Evolutionary conservation across 2,888 invertebrate species (phyloP), one percentile per base, ranked within the genome.

Genomic region (Scotopteryx bipunctaria): DNA sequence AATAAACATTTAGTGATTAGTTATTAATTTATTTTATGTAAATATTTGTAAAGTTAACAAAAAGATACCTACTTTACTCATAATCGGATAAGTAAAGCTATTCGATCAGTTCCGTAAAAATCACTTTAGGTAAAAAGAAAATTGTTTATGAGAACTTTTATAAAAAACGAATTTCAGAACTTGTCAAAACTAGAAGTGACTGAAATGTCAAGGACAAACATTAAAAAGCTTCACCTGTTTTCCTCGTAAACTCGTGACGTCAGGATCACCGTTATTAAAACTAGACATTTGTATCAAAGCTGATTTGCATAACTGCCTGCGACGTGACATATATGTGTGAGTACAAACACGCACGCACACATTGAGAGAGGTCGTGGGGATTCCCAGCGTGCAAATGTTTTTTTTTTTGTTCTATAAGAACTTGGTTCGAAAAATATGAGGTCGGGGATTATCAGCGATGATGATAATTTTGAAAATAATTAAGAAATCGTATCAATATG

Each of bases 321-420:
- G 53, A 61, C 75, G 64, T 55, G 43, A 41, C 27, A 8, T 11
- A 14, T 29, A 32, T 57, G 63, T 60, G 58, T 49, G 59, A 11
- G 57, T 33, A 59, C 45, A 67, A 36, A 57, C 57, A 52, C 11
- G 16, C 29, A 55, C 16, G 27, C 48, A 51, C 57, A 53, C 63
- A 55, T 21, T 49, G 15, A 33, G 15, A 33, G 40, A 52, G 60
- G 59, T 64, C 71, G 73, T 68, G 67, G 86, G 88, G 74, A 85
- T 76, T 84, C 88, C 88, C 88, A 48, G 57, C 60, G 76, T 62
- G 87, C 78, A 77, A 69, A 57, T 63, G 49, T 58, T 45, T 56
- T 44, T 43, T 49, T 45, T 47, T 46, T 54, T 36, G 54, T 55
- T 62, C 64, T 65, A 65, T 63, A 63, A 63, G 62, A 66, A 61